Evolutionary conservation across 2,113 vertebrate species (phyloP), one percentile per base, ranked within the genome.

Genomic region (Ascaphus truei): DNA sequence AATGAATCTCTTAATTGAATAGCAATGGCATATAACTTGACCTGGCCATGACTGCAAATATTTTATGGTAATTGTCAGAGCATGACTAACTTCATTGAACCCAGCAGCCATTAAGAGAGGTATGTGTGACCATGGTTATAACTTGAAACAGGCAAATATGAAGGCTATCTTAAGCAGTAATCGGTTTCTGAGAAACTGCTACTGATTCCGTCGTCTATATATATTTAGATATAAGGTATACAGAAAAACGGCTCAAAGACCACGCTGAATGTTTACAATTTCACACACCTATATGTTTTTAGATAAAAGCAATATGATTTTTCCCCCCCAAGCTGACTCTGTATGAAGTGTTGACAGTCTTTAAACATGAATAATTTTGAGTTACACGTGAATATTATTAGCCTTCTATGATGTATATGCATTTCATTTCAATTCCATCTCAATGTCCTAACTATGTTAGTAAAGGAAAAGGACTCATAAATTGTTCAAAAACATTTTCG

Each of bases 111-210:
- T 50, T 34, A 68, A 37, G 11, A 15, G 25, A 59, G n/a, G 55
- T 59, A 68, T 68, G 66, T 68, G 65, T 50, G 41, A 68, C 55
- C 16, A 12, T 13, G 3, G 27, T 39, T 33, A 59, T 68, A 68
- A 68, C 58, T 20, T 48, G 16, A 68, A 68, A 16, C 65, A 68
- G 62, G 39, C 27, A 57, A 43, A 56, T 68, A 68, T 58, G 20
- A 68, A n/a, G 39, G 58, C 33, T 29, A 57, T 68, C 6, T 58
- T 22, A 57, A 27, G 52, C 30, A 34, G 22, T 48, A 58, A 47
- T 58, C 12, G n/a, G 47, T 68, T 68, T 58, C 57, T 68, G 52
- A 47, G 53, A 12, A 34, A 48, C 65, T 58, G 51, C 29, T 27
- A 58, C 47, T 48, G 27, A 68, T 68, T 57, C 53, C 12, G 18